Base-by-base conservation (phyloP, 2,113 vertebrate species). In the Pica pica region DNA sequence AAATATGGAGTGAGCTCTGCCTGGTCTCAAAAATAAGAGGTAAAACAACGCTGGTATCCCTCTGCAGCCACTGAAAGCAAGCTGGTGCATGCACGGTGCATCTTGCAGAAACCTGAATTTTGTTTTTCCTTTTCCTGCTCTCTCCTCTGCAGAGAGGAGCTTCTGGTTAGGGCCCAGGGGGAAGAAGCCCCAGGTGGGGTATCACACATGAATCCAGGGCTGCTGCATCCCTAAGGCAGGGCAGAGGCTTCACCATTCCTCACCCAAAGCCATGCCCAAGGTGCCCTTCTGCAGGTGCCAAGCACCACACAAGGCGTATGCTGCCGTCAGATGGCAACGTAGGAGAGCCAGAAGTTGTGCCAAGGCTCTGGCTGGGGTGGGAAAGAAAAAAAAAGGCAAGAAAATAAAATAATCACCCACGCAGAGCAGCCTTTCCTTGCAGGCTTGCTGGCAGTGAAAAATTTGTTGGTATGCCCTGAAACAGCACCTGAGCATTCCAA, bases 281-380 rank as follows among this genome's bases (percentile, higher is more conserved):
- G 27, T 6, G 2, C 44, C 41, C 75, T 81, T 6, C 26, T 2
- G n/a, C 1, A 1, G 41, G 78, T 33, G 74, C 89, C 81, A 65
- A 61, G 16, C 39, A 2, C 65, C 2, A 3, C 10, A 3, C 37
- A 7, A 79, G 65, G 81, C 16, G 19, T 2, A 1, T 16, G 33
- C 81, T 50, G 50, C 93, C 1, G 7, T 91, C 94, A 96, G 95
- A 86, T 94, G 87, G 93, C 39, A 63, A 94, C 2, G 71, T n/a
- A 93, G 90, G 95, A 95, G 92, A 96, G 31, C 30, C 84, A 93
- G 6, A 41, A 88, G 35, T 52, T 47, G 71, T 95, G 93, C 92
- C 85, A 93, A 88, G 68, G 85, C 79, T 70, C 87, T 76, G 81
- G 14, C 82, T 87, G 79, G 87, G 80, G 37, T 52, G 65, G 52